Evolutionary conservation across 1,140 invertebrate species (phyloP).

Genomic region (Drosophila cardini): DNA sequence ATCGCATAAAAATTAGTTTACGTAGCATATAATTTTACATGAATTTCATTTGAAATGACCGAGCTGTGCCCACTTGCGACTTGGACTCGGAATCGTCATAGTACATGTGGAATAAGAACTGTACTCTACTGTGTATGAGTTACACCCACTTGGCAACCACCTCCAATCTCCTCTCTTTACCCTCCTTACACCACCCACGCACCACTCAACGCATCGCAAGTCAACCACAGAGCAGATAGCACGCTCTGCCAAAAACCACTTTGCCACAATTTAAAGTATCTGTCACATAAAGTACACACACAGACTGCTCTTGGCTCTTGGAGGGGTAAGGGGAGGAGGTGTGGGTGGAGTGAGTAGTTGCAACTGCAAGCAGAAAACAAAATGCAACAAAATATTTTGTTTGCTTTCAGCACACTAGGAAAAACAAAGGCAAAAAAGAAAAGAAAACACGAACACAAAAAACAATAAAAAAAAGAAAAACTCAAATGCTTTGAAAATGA

Average conservation of each 20-base stretch:
- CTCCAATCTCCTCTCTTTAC: no score
- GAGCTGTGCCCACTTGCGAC: constrained; percentile 11
- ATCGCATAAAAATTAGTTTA: constrained; percentile 75
- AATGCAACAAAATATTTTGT: constrained; percentile 80
- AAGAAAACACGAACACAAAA: constrained; percentile 32
- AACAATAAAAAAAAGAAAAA: constrained; percentile 54
- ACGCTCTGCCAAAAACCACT: constrained; percentile 61
- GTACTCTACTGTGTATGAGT: not conserved
- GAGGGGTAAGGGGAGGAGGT: not conserved
- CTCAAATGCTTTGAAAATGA: constrained; percentile 79
- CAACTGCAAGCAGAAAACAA: constrained; percentile 47
- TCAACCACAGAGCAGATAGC: not conserved
- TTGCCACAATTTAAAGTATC: constrained; percentile 79
- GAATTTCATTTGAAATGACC: constrained; percentile 72
- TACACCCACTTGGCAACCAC: constrained; percentile 8
- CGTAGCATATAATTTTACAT: constrained; percentile 79
- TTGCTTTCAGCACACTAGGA: constrained; percentile 47
- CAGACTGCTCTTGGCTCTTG: constrained; percentile 38
- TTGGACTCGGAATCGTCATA: not conserved
- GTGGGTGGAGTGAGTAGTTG: not conserved
- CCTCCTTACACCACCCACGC: constrained; percentile 9
- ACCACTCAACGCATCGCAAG: no score
- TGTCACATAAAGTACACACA: constrained; percentile 72
- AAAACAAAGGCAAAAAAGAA: constrained; percentile 45
- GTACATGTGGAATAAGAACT: constrained; percentile 4